phyloP scores from a whole-genome alignment of 2,797 vertebrate genomes.

The Etheostoma perlongum region DNA sequence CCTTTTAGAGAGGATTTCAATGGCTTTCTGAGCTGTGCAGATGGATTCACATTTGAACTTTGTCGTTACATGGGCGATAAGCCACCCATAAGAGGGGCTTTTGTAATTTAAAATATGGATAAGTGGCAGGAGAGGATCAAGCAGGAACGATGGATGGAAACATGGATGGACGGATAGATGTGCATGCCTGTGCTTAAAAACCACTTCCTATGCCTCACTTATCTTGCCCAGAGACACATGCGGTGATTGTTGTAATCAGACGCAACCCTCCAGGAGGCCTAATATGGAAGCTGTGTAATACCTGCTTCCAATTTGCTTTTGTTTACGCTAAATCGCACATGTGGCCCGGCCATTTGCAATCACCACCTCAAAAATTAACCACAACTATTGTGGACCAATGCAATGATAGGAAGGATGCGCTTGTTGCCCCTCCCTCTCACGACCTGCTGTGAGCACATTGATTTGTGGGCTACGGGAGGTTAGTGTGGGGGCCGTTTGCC shows the following conservation, averaged over 20 bases:
- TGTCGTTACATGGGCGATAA: conserved; percentile 80
- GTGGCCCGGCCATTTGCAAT: conserved; percentile 69
- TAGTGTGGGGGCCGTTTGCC: conserved; percentile 55
- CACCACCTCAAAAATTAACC: conserved; percentile 76
- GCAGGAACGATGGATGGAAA: conserved; percentile 62
- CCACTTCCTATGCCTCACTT: conserved; percentile 75
- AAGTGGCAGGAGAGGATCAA: conserved; percentile 78
- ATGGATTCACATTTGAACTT: conserved; percentile 83
- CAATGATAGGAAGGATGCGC: conserved; percentile 40
- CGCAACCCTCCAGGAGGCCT: conserved; percentile 57
- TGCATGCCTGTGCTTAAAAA: conserved; percentile 77
- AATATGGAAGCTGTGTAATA: conserved; percentile 69
- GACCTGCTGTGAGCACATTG: conserved; percentile 69
- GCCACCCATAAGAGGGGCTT: conserved; percentile 75
- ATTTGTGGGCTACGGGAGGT: conserved; percentile 73
- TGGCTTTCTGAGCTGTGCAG: conserved; percentile 70
- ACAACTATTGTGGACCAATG: conserved; percentile 35
- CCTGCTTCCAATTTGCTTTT: conserved; percentile 77
- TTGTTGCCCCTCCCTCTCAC: conserved; percentile 32
- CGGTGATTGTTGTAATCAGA: conserved; percentile 82
- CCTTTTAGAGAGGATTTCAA: conserved; percentile 72
- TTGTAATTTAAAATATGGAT: conserved; percentile 83
- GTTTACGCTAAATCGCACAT: conserved; percentile 76
- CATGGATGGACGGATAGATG: conserved; percentile 68
- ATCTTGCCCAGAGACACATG: conserved; percentile 61